These are phyloP conservation scores for Pemphredon lugubris DNA, from an alignment of 2,888 invertebrate genomes.

Conservation along the genomic window DNA sequence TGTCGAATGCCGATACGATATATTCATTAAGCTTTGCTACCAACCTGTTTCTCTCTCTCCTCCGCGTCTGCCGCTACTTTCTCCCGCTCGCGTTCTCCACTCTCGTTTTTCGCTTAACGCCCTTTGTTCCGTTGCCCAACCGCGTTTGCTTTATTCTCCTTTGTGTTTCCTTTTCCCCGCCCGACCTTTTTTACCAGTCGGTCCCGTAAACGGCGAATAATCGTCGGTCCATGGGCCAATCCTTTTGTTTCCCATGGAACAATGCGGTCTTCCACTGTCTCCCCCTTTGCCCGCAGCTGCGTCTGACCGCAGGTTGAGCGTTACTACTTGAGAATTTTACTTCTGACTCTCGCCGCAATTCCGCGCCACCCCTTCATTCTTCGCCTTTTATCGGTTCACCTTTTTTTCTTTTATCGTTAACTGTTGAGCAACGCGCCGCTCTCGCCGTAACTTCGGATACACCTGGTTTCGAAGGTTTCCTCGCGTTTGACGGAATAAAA, in stretches of 20 bases:
- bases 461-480: constrained; percentile 22
- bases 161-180: constrained; percentile 47
- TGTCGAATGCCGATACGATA: not conserved
- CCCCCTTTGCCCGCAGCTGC: constrained; percentile 31
- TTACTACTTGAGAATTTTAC: constrained; percentile 59
- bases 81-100: not conserved
- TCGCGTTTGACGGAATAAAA: not conserved
- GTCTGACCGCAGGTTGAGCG: constrained; percentile 56
- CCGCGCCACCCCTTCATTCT: not conserved
- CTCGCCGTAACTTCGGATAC: constrained; percentile 17
- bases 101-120: constrained; percentile 49
- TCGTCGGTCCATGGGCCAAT: constrained; percentile 68
- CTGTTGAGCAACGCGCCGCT: constrained; percentile 23
- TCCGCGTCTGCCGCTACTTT: constrained; percentile 1
- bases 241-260: constrained; percentile 74
- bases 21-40: not conserved
- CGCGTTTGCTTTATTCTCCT: constrained; percentile 49
- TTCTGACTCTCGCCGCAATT: constrained; percentile 19
- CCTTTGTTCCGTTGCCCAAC: constrained; percentile 47
- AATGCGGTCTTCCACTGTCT: constrained; percentile 60
- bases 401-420: constrained; percentile 29
- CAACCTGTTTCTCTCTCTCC: not conserved
- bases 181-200: constrained; percentile 51
- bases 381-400: not conserved
- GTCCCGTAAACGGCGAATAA: constrained; percentile 75